Conservation (phyloP, 2,113 vertebrate species). For the Leiothrix lutea region DNA sequence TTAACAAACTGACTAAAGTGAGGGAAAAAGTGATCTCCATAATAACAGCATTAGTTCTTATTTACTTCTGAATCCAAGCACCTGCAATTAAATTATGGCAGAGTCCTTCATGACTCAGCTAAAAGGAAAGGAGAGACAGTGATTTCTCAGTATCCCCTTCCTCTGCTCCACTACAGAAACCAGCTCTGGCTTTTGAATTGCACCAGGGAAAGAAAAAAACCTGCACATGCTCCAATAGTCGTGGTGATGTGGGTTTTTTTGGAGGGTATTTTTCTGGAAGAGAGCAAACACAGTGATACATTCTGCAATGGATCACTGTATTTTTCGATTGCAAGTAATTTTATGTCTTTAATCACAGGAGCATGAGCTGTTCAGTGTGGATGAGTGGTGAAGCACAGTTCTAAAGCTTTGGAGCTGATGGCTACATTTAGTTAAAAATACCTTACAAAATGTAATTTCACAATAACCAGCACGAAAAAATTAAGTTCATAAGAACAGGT, state of each 20-base stretch:
- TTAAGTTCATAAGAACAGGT: background rate
- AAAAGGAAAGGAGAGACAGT: conserved; percentile 16
- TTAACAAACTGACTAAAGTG: background rate
- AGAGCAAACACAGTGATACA: background rate
- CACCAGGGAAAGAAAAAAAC: background rate
- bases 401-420: background rate
- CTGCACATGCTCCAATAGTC: background rate
- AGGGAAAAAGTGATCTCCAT: background rate
- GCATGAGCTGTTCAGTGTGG: background rate
- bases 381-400: background rate
- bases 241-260: background rate
- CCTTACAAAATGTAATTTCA: background rate
- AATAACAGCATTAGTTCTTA: background rate
- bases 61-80: conserved; percentile 32
- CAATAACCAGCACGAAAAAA: background rate
- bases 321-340: background rate
- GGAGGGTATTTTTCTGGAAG: background rate
- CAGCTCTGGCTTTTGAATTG: conserved; percentile 1
- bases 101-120: conserved; percentile 54
- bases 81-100: conserved; percentile 48
- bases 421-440: background rate
- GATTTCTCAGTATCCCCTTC: conserved; percentile 12
- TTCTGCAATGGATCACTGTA: background rate
- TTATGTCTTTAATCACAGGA: background rate
- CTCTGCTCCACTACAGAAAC: background rate